These are phyloP conservation scores for Cecidostiba fungosa DNA, from an alignment of 2,888 invertebrate species.

Conservation along the genomic window DNA sequence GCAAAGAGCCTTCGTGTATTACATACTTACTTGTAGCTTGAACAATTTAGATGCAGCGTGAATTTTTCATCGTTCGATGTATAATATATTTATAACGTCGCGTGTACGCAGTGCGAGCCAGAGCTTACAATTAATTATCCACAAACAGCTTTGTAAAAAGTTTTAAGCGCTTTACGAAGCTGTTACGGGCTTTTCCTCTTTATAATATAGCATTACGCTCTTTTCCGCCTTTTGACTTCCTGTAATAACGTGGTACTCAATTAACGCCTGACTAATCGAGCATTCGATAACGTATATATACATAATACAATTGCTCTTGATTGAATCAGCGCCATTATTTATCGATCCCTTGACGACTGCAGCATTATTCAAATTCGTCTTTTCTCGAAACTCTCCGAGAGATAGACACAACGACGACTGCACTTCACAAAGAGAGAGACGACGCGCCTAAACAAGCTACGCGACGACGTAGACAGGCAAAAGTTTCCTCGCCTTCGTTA, in stretches of 20 bases:
- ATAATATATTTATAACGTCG: too few species aligned
- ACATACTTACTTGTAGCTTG: background rate
- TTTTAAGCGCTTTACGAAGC: background rate
- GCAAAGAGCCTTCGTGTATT: background rate
- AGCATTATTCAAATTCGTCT: conserved; percentile 5
- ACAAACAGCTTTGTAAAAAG: background rate
- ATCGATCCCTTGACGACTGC: background rate
- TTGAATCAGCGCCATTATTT: background rate
- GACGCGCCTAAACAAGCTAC: background rate
- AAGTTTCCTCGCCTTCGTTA: conserved; percentile 18
- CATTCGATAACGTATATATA: background rate
- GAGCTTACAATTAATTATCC: background rate
- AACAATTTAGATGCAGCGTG: background rate
- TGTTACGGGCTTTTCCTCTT: too few species aligned
- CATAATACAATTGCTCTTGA: background rate
- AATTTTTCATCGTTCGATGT: background rate
- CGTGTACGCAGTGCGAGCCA: background rate
- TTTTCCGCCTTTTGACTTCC: too few species aligned
- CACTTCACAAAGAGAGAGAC: background rate
- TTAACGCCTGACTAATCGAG: background rate
- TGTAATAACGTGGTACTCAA: background rate
- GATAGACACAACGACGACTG: background rate
- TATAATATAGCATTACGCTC: too few species aligned
- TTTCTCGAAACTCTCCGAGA: background rate
- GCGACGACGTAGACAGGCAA: background rate